Conservation (phyloP, 64 coral and sea anemone genomes). For the Porites australiensis region DNA sequence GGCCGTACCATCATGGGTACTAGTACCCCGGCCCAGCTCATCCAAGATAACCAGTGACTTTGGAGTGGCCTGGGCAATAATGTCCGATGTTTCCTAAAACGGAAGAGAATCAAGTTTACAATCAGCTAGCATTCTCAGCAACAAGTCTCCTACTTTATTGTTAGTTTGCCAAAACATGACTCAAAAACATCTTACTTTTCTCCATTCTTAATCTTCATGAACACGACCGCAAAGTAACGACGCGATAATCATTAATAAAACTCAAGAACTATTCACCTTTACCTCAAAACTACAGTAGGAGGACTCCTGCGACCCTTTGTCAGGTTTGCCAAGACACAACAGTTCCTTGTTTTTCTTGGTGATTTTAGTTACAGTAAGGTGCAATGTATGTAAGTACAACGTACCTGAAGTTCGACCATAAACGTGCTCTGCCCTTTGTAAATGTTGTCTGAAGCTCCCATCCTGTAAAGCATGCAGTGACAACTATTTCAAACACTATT, state of each 20-base stretch:
- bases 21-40: constrained; percentile 89
- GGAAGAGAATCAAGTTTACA: neutral
- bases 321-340: no score
- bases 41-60: constrained; percentile 89
- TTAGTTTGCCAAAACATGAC: neutral
- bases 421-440: constrained; percentile 92
- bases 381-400: no score
- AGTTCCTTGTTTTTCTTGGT: no score
- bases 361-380: no score
- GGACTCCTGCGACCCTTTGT: no score
- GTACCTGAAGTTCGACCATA: constrained; percentile 88
- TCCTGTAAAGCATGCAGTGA: constrained; percentile 41
- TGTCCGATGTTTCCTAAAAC: constrained; percentile 80
- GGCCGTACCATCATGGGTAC: constrained; percentile 91
- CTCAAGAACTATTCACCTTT: no score
- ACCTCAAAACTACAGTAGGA: no score
- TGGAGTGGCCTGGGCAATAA: constrained; percentile 83
- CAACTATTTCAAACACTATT: neutral
- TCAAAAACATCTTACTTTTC: no score
- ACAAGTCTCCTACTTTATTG: neutral
- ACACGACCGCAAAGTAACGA: no score
- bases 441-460: constrained; percentile 92
- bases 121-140: neutral
- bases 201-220: no score
- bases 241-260: no score